These are phyloP conservation scores for Cottus gobio DNA, from an alignment of 2,113 vertebrate species.

Conservation along the genomic window DNA sequence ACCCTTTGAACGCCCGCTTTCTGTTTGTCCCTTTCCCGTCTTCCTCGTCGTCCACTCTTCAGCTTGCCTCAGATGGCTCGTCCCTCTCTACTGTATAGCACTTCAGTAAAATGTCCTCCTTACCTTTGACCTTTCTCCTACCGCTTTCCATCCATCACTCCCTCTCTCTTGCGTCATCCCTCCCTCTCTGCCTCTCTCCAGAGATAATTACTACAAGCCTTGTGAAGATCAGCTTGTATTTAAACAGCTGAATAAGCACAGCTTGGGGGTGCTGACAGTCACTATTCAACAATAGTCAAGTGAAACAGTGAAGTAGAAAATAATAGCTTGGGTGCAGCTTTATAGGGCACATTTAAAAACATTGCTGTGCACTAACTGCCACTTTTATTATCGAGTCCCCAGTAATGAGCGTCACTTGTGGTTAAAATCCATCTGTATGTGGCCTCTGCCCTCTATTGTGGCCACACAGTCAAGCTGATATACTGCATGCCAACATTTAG, in stretches of 20 bases:
- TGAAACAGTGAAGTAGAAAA: slow-evolving; percentile 54
- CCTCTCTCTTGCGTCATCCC: slow-evolving; percentile 23
- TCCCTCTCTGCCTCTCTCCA: slow-evolving; percentile 37
- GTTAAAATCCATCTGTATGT: slow-evolving; percentile 11
- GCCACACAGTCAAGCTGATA: not conserved
- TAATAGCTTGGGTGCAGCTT: slow-evolving; percentile 41
- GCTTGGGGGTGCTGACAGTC: slow-evolving; percentile 66
- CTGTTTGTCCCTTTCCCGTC: not conserved
- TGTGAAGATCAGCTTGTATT: slow-evolving; percentile 80
- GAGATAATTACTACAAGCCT: slow-evolving; percentile 80
- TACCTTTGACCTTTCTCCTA: slow-evolving; percentile 55
- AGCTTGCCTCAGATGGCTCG: not conserved
- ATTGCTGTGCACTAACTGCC: not conserved
- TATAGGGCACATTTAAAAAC: slow-evolving; percentile 39
- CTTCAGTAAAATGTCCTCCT: slow-evolving; percentile 34
- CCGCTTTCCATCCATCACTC: slow-evolving; percentile 50
- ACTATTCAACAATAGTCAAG: slow-evolving; percentile 59
- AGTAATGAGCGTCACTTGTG: not conserved
- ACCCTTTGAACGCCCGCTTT: slow-evolving; percentile 1
- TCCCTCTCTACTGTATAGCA: slow-evolving; percentile 12
- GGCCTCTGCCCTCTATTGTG: slow-evolving; percentile 17
- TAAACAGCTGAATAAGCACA: slow-evolving; percentile 81
- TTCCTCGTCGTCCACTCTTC: slow-evolving; percentile 2
- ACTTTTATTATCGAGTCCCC: slow-evolving; percentile 7
- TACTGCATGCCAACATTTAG: not conserved